These are phyloP conservation scores for Craterocephalus amniculus DNA, from an alignment of 2,797 vertebrate species.

Conservation along the genomic window DNA sequence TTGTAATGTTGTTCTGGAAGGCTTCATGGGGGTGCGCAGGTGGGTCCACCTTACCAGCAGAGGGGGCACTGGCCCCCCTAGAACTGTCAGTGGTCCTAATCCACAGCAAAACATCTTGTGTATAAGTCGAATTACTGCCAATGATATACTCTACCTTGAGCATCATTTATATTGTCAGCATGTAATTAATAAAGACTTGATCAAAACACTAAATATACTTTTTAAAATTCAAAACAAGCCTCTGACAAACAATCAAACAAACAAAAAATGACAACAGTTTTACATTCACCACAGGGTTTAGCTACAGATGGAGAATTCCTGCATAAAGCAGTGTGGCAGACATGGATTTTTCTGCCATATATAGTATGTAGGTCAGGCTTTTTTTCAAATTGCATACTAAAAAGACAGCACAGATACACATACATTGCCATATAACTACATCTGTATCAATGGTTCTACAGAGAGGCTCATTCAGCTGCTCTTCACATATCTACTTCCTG, in stretches of 20 bases:
- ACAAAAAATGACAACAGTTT: not conserved
- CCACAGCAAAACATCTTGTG: no score
- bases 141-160: no score
- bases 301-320: not conserved
- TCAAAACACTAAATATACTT: not conserved
- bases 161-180: not conserved
- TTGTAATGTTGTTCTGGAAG: no score
- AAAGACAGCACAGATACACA: slow-evolving; percentile 29
- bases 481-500: slow-evolving; percentile 63
- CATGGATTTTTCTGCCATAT: slow-evolving; percentile 34
- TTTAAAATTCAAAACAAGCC: not conserved
- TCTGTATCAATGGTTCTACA: slow-evolving; percentile 42
- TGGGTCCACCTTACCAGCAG: no score
- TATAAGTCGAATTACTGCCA: no score
- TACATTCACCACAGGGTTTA: not conserved
- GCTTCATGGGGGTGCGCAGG: no score
- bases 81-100: no score
- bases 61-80: no score
- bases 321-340: not conserved
- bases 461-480: slow-evolving; percentile 54
- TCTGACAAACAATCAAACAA: not conserved
- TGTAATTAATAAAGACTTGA: not conserved
- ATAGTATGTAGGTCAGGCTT: slow-evolving; percentile 21
- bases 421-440: slow-evolving; percentile 10
- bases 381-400: slow-evolving; percentile 21